phyloP scores from a whole-genome alignment of 2,797 vertebrate species.

The Pangasius krempfi region DNA sequence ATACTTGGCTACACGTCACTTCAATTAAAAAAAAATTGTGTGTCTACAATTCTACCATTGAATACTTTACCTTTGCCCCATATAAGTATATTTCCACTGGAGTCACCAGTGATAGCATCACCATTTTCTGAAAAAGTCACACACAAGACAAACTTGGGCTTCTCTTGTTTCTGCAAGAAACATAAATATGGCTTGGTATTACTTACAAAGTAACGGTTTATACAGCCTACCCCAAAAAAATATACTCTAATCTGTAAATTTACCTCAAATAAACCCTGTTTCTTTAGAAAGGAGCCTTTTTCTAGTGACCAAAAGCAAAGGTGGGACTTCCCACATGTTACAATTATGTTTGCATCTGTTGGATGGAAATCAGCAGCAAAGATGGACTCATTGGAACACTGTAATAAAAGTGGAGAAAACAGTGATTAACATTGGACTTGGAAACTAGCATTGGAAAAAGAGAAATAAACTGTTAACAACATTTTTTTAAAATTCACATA shows the following conservation, averaged over 20 bases:
- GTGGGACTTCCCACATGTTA: constrained; percentile 97
- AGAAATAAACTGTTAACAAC: neutral
- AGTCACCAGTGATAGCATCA: constrained; percentile 96
- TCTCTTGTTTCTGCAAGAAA: constrained; percentile 94
- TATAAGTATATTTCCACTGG: constrained; percentile 95
- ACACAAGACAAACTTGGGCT: constrained; percentile 98
- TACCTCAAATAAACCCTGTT: constrained; percentile 98
- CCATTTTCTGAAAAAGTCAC: constrained; percentile 98
- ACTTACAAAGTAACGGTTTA: neutral
- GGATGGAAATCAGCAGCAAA: constrained; percentile 97
- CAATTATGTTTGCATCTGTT: constrained; percentile 91
- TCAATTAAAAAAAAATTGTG: neutral
- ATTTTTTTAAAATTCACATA: neutral
- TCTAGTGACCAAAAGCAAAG: constrained; percentile 97
- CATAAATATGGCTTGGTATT: constrained; percentile 57
- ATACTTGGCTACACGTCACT: no score
- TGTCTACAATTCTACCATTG: neutral
- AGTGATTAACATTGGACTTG: neutral
- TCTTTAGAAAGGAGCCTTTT: constrained; percentile 88
- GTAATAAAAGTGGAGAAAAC: constrained; percentile 31
- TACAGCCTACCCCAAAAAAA: neutral
- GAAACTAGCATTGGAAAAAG: neutral
- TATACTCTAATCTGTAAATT: neutral
- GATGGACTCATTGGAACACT: constrained; percentile 96
- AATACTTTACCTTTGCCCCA: constrained; percentile 93